Evolutionary conservation across 2,888 invertebrate species (phyloP).

Genomic region (Lacanobia oleracea): DNA sequence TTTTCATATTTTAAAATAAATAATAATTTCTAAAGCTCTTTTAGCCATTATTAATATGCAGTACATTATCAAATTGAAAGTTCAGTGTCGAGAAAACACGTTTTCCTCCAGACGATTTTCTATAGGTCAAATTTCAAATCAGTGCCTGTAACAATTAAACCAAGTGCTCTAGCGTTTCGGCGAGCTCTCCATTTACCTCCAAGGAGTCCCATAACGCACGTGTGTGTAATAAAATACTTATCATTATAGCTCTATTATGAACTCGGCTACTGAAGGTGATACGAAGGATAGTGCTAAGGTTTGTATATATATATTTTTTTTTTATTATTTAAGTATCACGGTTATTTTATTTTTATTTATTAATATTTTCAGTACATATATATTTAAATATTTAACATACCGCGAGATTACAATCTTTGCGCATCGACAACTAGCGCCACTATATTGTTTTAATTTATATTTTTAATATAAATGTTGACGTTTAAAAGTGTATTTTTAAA

Average conservation of each 20-base stretch:
- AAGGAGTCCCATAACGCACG: conserved; percentile 33
- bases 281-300: conserved; percentile 22
- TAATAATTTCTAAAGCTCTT: too few relatives aligned
- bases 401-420: too few relatives aligned
- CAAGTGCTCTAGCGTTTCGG: conserved; percentile 5
- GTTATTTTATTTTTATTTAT: background rate
- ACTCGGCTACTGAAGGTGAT: background rate
- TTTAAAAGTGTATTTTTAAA: too few relatives aligned
- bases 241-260: conserved; percentile 15
- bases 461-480: too few relatives aligned
- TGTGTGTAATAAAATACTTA: background rate
- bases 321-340: background rate
- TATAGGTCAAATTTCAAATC: background rate
- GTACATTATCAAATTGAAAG: background rate
- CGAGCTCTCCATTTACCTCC: conserved; percentile 9
- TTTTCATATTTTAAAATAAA: too few relatives aligned
- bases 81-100: background rate
- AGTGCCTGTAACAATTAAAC: background rate
- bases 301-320: background rate
- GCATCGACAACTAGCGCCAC: too few relatives aligned
- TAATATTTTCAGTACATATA: too few relatives aligned
- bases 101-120: background rate
- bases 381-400: too few relatives aligned
- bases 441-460: too few relatives aligned
- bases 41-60: background rate